phyloP scores from a whole-genome alignment of 92 coral and sea anemone genomes.

The Porites evermanni region DNA sequence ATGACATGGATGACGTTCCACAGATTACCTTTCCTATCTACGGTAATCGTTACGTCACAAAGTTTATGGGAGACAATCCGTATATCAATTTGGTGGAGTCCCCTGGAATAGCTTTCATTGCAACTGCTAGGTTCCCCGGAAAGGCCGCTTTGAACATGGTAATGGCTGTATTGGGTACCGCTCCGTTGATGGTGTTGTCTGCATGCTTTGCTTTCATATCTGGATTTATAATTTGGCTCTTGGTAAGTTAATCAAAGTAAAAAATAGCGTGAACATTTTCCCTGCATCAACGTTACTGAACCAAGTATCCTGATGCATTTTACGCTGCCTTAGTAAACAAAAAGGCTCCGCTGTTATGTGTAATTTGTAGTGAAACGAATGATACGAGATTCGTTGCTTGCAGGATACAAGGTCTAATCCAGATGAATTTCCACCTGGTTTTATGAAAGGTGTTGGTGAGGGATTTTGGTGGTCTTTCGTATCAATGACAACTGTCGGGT shows the following conservation, averaged over 20 bases:
- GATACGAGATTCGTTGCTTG: neutral
- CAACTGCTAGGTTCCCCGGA: conserved; percentile 57
- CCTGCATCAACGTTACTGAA: too few relatives aligned
- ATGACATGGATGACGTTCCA: conserved; percentile 63
- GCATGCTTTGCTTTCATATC: conserved; percentile 63
- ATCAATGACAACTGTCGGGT: conserved; percentile 83
- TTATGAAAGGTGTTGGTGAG: conserved; percentile 49
- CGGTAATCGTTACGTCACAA: conserved; percentile 71
- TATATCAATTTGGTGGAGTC: conserved; percentile 79
- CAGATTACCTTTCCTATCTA: conserved; percentile 83
- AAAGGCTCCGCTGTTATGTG: too few relatives aligned
- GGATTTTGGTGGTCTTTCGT: conserved; percentile 80
- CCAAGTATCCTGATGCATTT: too few relatives aligned
- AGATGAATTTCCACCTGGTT: conserved; percentile 54
- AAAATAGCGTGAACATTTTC: too few relatives aligned
- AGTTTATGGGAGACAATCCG: conserved; percentile 60
- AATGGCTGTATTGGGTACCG: conserved; percentile 38
- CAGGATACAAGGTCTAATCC: conserved; percentile 39
- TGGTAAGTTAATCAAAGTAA: conserved; percentile 55
- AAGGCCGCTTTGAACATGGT: conserved; percentile 37
- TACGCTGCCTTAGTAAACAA: too few relatives aligned
- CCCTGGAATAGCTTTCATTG: conserved; percentile 85
- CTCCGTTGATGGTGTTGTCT: conserved; percentile 70
- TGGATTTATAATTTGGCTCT: conserved; percentile 77
- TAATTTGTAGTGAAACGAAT: too few relatives aligned